phyloP scores from a whole-genome alignment of 1,140 invertebrate genomes.

The Lethocerus indicus region DNA sequence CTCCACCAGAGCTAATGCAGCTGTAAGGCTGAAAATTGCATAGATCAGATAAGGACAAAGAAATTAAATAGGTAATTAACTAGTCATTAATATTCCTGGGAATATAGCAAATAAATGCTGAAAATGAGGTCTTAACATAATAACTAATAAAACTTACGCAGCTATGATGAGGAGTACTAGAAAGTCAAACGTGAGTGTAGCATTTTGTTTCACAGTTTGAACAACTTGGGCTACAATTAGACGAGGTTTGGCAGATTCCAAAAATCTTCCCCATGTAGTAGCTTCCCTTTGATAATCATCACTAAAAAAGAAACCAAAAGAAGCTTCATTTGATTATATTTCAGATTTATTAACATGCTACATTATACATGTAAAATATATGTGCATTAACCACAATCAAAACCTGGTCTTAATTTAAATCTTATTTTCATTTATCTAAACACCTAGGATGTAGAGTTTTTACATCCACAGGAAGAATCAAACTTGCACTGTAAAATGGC shows the following conservation, averaged over 20 bases:
- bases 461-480: too few relatives aligned
- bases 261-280: constrained; percentile 32
- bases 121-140: neutral
- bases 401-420: too few relatives aligned
- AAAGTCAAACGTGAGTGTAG: constrained; percentile 55
- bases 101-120: too few relatives aligned
- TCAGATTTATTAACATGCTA: neutral
- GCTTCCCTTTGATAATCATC: constrained; percentile 4
- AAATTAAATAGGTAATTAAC: too few relatives aligned
- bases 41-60: too few relatives aligned
- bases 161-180: constrained; percentile 45
- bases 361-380: neutral
- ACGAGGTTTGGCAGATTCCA: constrained; percentile 37
- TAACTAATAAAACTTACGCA: constrained; percentile 28
- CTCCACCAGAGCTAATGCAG: constrained; percentile 33
- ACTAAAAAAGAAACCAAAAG: neutral
- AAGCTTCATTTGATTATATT: neutral
- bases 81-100: too few relatives aligned
- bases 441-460: too few relatives aligned
- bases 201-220: constrained; percentile 41
- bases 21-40: constrained; percentile 27
- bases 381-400: neutral
- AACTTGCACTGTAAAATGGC: too few relatives aligned
- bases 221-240: constrained; percentile 54
- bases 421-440: too few relatives aligned